These are phyloP conservation scores for Astreopora myriophthalma DNA, from an alignment of 64 coral and sea anemone genomes.

Conservation along the genomic window DNA sequence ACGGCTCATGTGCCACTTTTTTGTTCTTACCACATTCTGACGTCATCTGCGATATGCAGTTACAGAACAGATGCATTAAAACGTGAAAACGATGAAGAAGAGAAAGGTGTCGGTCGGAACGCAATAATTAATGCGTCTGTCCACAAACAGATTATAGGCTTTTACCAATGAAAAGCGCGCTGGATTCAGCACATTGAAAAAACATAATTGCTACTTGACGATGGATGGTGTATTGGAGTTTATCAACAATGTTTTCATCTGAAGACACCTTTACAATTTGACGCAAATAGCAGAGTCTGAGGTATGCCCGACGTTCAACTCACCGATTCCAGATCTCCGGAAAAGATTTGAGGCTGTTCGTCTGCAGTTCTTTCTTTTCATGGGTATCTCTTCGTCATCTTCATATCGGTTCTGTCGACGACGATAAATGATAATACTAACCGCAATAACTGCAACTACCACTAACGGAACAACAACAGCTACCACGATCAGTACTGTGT, in stretches of 20 bases:
- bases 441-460: not conserved
- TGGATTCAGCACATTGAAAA: too few species aligned
- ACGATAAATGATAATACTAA: not conserved
- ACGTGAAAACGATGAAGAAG: too few species aligned
- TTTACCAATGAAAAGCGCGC: too few species aligned
- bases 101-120: too few species aligned
- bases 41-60: too few species aligned
- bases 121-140: too few species aligned
- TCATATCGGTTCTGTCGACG: not conserved
- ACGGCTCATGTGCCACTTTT: not conserved
- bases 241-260: too few species aligned
- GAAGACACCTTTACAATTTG: not conserved
- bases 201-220: too few species aligned
- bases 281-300: not conserved
- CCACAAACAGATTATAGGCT: too few species aligned
- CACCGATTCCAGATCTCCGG: not conserved
- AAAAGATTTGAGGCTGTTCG: not conserved
- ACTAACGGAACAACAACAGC: not conserved
- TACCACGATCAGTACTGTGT: not conserved
- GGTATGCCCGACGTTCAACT: not conserved
- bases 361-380: not conserved
- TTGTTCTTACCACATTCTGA: too few species aligned
- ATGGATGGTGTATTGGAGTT: too few species aligned
- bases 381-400: not conserved
- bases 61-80: too few species aligned